Conservation (phyloP, 2,888 invertebrate genomes). For the Drosophila tanythrix region DNA sequence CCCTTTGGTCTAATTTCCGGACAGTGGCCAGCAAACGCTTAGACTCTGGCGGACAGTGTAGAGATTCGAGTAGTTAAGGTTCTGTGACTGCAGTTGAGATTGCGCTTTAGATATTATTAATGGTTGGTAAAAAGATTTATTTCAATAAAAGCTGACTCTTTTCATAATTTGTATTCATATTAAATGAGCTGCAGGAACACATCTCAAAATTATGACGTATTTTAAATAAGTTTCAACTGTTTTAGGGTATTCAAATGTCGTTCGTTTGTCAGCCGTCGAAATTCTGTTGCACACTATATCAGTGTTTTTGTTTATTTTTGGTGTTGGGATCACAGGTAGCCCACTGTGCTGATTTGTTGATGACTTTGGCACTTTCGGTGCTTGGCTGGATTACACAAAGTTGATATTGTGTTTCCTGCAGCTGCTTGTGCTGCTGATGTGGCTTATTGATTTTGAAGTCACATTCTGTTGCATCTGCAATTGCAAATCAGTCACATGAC, state of each 20-base stretch:
- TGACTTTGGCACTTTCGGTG: constrained; percentile 71
- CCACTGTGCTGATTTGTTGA: constrained; percentile 69
- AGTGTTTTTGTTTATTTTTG: constrained; percentile 66
- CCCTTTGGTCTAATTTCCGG: constrained; percentile 47
- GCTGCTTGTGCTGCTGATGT: constrained; percentile 18
- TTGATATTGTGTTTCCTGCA: constrained; percentile 11
- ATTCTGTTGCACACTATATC: background rate
- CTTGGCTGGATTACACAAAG: constrained; percentile 60
- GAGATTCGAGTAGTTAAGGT: background rate
- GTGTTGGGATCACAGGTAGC: constrained; percentile 32
- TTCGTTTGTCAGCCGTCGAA: background rate
- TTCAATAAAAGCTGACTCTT: background rate
- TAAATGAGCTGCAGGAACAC: background rate
- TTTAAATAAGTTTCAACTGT: background rate
- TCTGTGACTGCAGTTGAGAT: constrained; percentile 7
- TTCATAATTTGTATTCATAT: no score
- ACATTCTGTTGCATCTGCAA: constrained; percentile 26
- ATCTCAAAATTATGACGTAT: background rate
- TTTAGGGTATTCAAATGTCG: constrained; percentile 20
- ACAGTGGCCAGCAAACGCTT: constrained; percentile 8
- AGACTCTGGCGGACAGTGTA: background rate
- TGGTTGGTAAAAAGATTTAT: background rate
- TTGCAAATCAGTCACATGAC: constrained; percentile 45
- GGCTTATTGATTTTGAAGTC: constrained; percentile 59
- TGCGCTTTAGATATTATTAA: background rate